Percentiles rank a stretch among this genome's conserved stretches.
Evolutionary conservation across 2,113 vertebrate genomes (phyloP).

Genomic region (Pseudonaja textilis): DNA sequence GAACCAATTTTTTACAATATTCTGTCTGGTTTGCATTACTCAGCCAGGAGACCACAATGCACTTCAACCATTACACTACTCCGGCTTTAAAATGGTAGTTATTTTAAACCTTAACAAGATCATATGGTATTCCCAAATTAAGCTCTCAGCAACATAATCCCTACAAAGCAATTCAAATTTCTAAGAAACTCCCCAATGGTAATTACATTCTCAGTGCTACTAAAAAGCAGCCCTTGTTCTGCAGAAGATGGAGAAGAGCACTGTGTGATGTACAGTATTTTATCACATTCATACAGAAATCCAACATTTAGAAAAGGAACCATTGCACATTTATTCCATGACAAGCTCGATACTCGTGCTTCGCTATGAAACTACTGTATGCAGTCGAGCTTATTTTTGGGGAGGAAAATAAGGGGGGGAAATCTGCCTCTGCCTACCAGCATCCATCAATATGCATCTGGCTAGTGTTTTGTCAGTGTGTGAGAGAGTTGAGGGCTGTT

Average conservation of each 20-base stretch:
- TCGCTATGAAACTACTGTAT: too few species aligned
- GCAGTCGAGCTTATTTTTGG: too few species aligned
- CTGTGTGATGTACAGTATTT: not conserved
- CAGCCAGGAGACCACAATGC: not conserved
- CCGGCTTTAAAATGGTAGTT: not conserved
- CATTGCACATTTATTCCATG: not conserved
- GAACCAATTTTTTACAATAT: not conserved
- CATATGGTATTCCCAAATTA: not conserved
- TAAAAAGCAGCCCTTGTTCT: not conserved
- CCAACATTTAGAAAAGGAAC: not conserved
- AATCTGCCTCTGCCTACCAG: too few species aligned
- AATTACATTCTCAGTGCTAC: not conserved
- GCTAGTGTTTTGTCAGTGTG: too few species aligned
- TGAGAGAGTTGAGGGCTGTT: too few species aligned
- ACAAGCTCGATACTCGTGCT: too few species aligned
- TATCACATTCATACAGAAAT: not conserved
- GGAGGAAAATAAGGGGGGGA: too few species aligned
- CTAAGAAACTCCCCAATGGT: not conserved
- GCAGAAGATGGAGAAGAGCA: not conserved
- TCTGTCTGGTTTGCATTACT: not conserved
- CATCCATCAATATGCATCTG: too few species aligned
- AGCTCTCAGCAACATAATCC: not conserved
- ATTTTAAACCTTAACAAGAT: not conserved
- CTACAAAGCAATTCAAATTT: not conserved
- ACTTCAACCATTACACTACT: not conserved